phyloP scores from a whole-genome alignment of 2,797 vertebrate genomes.

The Rhinatrema bivittatum region DNA sequence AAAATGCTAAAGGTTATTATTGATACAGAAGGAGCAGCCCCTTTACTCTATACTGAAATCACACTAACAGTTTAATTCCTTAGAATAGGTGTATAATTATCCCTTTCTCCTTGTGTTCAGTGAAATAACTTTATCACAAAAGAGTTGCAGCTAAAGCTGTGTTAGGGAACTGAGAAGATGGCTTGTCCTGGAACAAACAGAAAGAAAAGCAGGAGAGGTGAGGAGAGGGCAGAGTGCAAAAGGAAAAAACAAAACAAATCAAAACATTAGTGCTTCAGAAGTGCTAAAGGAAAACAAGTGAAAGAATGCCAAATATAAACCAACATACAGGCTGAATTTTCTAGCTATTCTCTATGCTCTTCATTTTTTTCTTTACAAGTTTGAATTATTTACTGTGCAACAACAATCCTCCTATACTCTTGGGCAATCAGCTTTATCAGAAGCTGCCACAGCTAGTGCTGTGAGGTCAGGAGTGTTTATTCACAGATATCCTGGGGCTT shows the following conservation, averaged over 20 bases:
- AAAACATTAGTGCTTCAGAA: slow-evolving; percentile 23
- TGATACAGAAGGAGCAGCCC: slow-evolving; percentile 23
- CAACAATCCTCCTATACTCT: no score
- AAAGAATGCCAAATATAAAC: slow-evolving; percentile 26
- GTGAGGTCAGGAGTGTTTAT: no score
- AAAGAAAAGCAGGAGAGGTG: slow-evolving; percentile 39
- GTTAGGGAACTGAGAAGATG: slow-evolving; percentile 39
- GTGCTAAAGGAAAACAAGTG: slow-evolving; percentile 30
- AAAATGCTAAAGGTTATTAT: slow-evolving; percentile 35
- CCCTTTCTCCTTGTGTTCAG: slow-evolving; percentile 30
- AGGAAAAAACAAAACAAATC: slow-evolving; percentile 16
- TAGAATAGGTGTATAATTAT: slow-evolving; percentile 32
- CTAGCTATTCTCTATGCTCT: no score
- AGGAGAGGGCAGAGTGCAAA: slow-evolving; percentile 26
- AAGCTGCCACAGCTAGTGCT: no score
- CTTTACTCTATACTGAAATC: slow-evolving; percentile 21
- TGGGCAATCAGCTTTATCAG: no score
- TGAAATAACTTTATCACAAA: slow-evolving; percentile 35
- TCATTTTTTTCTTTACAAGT: no score
- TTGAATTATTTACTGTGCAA: no score
- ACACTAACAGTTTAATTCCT: slow-evolving; percentile 18
- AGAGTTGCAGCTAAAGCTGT: slow-evolving; percentile 24
- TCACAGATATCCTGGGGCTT: no score
- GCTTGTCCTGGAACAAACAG: slow-evolving; percentile 46
- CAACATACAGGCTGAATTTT: slow-evolving; percentile 21